Conservation (phyloP, 2,797 vertebrate genomes). For the Chiloscyllium punctatum region DNA sequence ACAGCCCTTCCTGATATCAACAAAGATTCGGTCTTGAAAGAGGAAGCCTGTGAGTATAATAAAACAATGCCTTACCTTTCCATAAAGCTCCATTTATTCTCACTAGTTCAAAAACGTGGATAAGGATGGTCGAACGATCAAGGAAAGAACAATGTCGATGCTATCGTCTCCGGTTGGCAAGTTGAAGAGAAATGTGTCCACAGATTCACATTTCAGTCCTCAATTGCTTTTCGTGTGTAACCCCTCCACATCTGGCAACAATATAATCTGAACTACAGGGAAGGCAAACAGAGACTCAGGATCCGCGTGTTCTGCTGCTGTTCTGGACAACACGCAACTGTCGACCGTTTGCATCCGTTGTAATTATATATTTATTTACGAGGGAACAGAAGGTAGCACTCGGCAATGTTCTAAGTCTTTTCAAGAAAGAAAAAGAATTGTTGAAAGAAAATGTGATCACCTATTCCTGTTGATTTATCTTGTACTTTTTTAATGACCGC, state of each 20-base stretch:
- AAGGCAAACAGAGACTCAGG: not conserved
- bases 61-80: slow-evolving; percentile 66
- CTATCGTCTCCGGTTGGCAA: not conserved
- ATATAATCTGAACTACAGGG: not conserved
- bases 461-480: not conserved
- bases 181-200: not conserved
- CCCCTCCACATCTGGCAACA: not conserved
- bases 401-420: not conserved
- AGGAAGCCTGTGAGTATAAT: slow-evolving; percentile 38
- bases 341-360: not conserved
- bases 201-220: not conserved
- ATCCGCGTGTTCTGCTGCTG: not conserved
- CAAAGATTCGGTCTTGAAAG: slow-evolving; percentile 1
- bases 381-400: not conserved
- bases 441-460: not conserved
- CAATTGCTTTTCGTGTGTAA: not conserved
- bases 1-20: not conserved
- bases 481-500: not conserved
- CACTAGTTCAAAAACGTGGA: not conserved
- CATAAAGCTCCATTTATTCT: slow-evolving; percentile 70
- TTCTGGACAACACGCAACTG: not conserved
- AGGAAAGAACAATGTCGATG: not conserved
- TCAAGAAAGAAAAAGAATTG: not conserved
- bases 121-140: not conserved
- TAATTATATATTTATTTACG: too few relatives aligned